Base-by-base conservation (phyloP, 2,113 vertebrate species). In the Nesogale talazaci region DNA sequence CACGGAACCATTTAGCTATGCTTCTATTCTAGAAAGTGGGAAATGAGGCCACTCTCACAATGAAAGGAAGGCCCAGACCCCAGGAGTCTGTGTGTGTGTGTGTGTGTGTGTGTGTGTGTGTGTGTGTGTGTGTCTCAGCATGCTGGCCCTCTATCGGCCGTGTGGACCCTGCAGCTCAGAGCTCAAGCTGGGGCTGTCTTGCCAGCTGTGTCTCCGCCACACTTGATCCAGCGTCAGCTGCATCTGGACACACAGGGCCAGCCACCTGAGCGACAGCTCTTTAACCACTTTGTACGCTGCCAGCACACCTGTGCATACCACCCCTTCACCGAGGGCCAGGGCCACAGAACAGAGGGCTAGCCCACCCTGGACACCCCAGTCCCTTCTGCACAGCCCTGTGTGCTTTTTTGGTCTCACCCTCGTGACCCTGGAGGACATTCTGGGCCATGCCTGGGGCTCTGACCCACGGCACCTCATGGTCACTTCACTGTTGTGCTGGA, bases 401-500 rank as follows among this genome's bases (percentile, higher is more conserved):
- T 42, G n/a, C n/a, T 46, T 52, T 20, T 31, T 52, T 8, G 0
- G n/a, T n/a, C n/a, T n/a, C n/a, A n/a, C n/a, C n/a, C n/a, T n/a
- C n/a, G n/a, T n/a, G n/a, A n/a, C n/a, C 42, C 29, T 29, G 57
- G 36, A 61, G 82, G 36, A n/a, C 15, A 42, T 36, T 31, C 19
- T 11, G 42, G n/a, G 11, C 23, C 61, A 8, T 9, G 25, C 17
- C 2, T 2, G 14, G 31, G 1, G 6, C 23, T 52, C n/a, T 23
- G 1, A 36, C 1, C 7, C 69, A 3, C 0, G 11, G 5, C 7
- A 8, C 57, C 4, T 70, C 40, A 7, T 6, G 1, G 25, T 4
- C 27, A 7, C 38, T 2, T 40, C n/a, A 0, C 22, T 0, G 23
- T 1, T 12, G 0, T 0, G 22, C 46, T 2, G 22, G 19, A 1